These are phyloP conservation scores for Sphyrna mokarran DNA, from an alignment of 2,113 vertebrate species.

Conservation along the genomic window DNA sequence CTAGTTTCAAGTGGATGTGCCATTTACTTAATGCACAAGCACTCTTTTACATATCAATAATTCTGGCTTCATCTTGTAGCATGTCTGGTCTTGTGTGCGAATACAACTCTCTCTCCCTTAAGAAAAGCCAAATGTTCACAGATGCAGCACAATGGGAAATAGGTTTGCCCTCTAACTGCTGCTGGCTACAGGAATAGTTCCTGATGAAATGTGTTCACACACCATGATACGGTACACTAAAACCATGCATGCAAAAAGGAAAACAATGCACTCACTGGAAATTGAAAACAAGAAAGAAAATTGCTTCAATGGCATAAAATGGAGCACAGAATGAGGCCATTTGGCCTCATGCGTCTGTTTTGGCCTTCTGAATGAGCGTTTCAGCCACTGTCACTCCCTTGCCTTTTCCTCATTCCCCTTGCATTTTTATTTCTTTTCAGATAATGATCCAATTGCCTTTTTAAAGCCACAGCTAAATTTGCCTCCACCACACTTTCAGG, in stretches of 20 bases:
- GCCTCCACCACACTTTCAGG: no score
- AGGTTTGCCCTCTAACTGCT: neutral
- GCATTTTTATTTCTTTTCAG: no score
- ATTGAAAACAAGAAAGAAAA: neutral
- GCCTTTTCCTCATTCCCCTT: no score
- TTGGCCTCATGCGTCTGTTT: no score
- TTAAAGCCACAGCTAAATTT: no score
- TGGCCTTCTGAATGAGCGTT: no score
- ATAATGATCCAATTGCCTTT: no score
- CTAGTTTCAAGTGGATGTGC: neutral
- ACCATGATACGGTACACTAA: neutral
- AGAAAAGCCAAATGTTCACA: neutral
- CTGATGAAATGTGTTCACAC: neutral
- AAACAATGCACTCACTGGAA: neutral
- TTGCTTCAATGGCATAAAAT: neutral
- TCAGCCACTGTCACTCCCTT: no score
- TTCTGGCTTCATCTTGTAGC: neutral
- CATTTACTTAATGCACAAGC: conserved; percentile 11
- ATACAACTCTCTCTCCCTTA: neutral
- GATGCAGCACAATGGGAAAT: neutral
- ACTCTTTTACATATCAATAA: neutral
- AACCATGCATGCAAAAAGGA: neutral
- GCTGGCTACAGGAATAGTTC: neutral
- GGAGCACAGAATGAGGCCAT: no score
- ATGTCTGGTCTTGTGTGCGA: neutral